Percentiles rank a stretch among this genome's conserved stretches.
Conservation (phyloP, 37 sponge, comb jelly and placozoan genomes). For the Beroe forskalii region DNA sequence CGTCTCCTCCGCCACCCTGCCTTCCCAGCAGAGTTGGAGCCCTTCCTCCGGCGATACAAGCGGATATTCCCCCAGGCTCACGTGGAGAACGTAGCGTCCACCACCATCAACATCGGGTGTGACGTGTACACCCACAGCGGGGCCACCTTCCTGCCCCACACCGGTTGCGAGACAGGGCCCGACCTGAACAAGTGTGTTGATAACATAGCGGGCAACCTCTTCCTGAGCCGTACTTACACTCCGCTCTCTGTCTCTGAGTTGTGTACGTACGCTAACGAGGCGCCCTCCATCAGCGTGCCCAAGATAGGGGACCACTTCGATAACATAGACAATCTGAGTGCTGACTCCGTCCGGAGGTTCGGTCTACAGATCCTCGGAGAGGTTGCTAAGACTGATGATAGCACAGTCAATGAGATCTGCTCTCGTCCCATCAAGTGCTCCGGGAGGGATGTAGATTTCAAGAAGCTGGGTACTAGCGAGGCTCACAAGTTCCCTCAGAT, state of each 20-base stretch:
- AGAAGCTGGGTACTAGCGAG: not conserved
- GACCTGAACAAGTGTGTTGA: not conserved
- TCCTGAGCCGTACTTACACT: conserved; percentile 32
- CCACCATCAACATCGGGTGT: conserved; percentile 30
- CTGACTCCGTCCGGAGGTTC: not conserved
- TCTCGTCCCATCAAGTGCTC: not conserved
- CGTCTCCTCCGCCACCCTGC: conserved; percentile 48
- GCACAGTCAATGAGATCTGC: not conserved
- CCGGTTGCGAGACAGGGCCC: not conserved
- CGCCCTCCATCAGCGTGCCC: not conserved
- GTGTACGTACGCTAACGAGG: not conserved
- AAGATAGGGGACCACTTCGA: conserved; percentile 24
- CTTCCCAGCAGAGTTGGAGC: not conserved
- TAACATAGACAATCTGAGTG: conserved; percentile 48
- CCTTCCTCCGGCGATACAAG: conserved; percentile 28
- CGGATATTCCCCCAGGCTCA: not conserved
- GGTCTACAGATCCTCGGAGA: conserved; percentile 22
- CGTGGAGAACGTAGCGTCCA: conserved; percentile 24
- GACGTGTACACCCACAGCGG: conserved; percentile 12
- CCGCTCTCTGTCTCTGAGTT: conserved; percentile 41
- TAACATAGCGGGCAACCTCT: conserved; percentile 26
- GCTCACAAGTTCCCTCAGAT: conserved; percentile 42
- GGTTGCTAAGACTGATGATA: not conserved
- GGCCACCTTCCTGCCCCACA: not conserved
- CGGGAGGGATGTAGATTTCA: conserved; percentile 40